A percentile compares a stretch with the other conserved stretches of the same genome.
Evolutionary conservation across 2,888 invertebrate species (phyloP).

Genomic region (Ormyrus pomaceus): DNA sequence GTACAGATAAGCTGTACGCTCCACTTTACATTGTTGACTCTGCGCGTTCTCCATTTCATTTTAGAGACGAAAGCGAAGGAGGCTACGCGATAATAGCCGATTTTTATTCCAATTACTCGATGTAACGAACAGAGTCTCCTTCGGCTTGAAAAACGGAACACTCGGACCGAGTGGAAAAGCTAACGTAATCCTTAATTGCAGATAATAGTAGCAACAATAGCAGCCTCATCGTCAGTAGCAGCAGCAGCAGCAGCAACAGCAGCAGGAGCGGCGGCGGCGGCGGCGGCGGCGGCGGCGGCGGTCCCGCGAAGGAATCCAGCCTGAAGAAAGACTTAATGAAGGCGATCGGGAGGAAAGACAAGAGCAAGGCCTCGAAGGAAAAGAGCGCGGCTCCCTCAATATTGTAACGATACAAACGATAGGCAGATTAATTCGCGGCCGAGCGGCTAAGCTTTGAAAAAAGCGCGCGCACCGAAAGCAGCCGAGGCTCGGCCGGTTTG

Average conservation of each 20-base stretch:
- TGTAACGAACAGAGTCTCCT: no score
- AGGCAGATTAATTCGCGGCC: neutral
- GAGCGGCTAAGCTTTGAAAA: no score
- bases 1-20: no score
- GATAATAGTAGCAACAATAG: constrained; percentile 1
- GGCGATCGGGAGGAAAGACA: constrained; percentile 26
- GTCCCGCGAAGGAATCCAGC: constrained; percentile 66
- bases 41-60: no score
- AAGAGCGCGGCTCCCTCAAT: constrained; percentile 14
- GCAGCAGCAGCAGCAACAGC: neutral
- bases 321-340: constrained; percentile 59
- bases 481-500: constrained; percentile 25
- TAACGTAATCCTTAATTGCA: constrained; percentile 4
- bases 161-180: no score
- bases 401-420: constrained; percentile 13
- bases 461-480: neutral
- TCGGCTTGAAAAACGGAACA: no score
- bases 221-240: neutral
- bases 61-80: no score
- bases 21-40: no score
- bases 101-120: no score
- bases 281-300: neutral
- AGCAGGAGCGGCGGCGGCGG: neutral
- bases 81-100: no score
- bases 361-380: constrained; percentile 30